Evolutionary conservation across 2,888 invertebrate species (phyloP).

Genomic region (Dasysyrphus albostriatus): DNA sequence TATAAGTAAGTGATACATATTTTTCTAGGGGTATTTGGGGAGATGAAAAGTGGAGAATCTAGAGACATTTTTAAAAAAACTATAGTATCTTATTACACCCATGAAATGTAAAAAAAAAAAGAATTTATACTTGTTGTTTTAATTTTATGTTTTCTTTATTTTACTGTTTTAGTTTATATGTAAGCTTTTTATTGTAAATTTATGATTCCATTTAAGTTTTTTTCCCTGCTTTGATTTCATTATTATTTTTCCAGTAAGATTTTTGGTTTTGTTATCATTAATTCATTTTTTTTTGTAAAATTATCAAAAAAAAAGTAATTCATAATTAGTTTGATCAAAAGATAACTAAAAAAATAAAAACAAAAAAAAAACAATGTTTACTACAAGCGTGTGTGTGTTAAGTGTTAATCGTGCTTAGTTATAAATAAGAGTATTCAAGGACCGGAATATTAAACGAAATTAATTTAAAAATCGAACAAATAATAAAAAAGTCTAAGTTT

Average conservation of each 20-base stretch:
- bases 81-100: slow-evolving; percentile 17
- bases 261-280: not conserved
- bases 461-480: slow-evolving; percentile 41
- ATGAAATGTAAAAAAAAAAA: slow-evolving; percentile 17
- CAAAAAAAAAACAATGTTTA: slow-evolving; percentile 17
- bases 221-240: not conserved
- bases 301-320: slow-evolving; percentile 7
- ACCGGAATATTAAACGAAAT: slow-evolving; percentile 24
- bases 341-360: slow-evolving; percentile 32
- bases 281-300: not conserved
- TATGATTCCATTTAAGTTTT: not conserved
- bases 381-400: slow-evolving; percentile 42
- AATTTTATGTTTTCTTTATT: too few species aligned
- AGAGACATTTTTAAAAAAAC: not conserved
- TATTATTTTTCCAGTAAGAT: not conserved
- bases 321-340: slow-evolving; percentile 21
- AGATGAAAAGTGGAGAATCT: not conserved
- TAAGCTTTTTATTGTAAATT: not conserved
- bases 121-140: not conserved
- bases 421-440: slow-evolving; percentile 30
- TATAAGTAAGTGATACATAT: too few species aligned
- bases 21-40: not conserved
- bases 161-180: too few species aligned
- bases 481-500: not conserved
- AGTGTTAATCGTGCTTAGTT: slow-evolving; percentile 55